phyloP scores from a whole-genome alignment of 2,113 vertebrate species.

The Abramis brama region DNA sequence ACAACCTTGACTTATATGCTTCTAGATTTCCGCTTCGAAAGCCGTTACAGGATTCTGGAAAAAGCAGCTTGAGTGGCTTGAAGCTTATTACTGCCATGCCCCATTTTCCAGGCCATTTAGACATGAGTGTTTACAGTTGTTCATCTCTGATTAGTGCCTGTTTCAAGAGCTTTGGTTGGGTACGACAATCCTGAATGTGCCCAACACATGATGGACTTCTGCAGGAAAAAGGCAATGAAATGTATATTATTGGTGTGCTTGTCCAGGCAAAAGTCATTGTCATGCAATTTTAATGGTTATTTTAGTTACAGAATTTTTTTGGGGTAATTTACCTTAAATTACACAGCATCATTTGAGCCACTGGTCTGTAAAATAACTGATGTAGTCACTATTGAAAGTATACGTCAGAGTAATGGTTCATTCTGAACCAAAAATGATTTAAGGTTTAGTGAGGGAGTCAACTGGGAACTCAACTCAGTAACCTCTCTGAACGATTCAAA shows the following conservation, averaged over 20 bases:
- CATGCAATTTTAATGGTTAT: not conserved
- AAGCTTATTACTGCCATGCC: not conserved
- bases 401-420: too few species aligned
- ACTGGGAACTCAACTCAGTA: too few species aligned
- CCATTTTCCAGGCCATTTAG: not conserved
- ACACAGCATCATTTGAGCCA: too few species aligned
- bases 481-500: too few species aligned
- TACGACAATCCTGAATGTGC: not conserved
- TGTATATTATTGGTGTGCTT: not conserved
- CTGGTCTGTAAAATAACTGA: too few species aligned
- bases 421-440: too few species aligned
- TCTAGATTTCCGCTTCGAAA: conserved; percentile 7
- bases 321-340: too few species aligned
- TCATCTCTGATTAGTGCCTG: not conserved
- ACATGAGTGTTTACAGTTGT: conserved; percentile 2
- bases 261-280: not conserved
- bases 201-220: not conserved
- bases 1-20: conserved; percentile 31
- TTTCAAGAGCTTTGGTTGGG: conserved; percentile 23
- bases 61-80: conserved; percentile 22
- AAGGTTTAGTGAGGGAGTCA: too few species aligned
- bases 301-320: too few species aligned
- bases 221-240: not conserved
- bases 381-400: too few species aligned
- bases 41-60: conserved; percentile 10